Percentiles rank a stretch among this genome's conserved stretches.
phyloP scores from a whole-genome alignment of 2,113 vertebrate genomes.

The Lasiurus borealis region DNA sequence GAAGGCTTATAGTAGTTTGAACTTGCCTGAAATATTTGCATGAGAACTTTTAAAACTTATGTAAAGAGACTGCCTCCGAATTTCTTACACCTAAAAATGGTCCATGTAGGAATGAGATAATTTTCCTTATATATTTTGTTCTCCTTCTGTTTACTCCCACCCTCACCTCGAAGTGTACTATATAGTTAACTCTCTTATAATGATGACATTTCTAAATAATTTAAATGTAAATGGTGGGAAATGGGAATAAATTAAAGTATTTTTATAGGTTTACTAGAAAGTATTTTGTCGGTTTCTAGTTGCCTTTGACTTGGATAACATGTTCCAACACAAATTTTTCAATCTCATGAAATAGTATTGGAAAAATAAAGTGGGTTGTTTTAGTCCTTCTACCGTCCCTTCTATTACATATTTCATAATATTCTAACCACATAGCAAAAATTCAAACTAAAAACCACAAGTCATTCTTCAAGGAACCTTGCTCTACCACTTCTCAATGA shows the following conservation, averaged over 20 bases:
- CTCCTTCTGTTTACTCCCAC: neutral
- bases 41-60: neutral
- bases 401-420: neutral
- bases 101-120: neutral
- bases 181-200: neutral
- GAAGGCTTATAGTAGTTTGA: neutral
- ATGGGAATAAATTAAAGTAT: slow-evolving; percentile 5
- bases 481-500: neutral
- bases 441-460: neutral
- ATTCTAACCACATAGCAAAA: neutral
- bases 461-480: neutral
- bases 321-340: slow-evolving; percentile 1
- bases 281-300: slow-evolving; percentile 30
- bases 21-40: neutral
- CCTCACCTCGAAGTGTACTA: neutral
- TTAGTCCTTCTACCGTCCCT: neutral
- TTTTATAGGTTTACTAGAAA: neutral
- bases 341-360: neutral
- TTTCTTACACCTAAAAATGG: neutral
- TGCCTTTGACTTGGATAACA: slow-evolving; percentile 12
- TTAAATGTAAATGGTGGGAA: slow-evolving; percentile 44
- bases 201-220: slow-evolving; percentile 46
- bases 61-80: neutral
- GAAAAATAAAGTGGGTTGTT: neutral
- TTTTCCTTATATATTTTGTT: neutral